A percentile compares a stretch with the other conserved stretches of the same genome.
Evolutionary conservation across 2,797 vertebrate species (phyloP).

Genomic region (Sphaeramia orbicularis): DNA sequence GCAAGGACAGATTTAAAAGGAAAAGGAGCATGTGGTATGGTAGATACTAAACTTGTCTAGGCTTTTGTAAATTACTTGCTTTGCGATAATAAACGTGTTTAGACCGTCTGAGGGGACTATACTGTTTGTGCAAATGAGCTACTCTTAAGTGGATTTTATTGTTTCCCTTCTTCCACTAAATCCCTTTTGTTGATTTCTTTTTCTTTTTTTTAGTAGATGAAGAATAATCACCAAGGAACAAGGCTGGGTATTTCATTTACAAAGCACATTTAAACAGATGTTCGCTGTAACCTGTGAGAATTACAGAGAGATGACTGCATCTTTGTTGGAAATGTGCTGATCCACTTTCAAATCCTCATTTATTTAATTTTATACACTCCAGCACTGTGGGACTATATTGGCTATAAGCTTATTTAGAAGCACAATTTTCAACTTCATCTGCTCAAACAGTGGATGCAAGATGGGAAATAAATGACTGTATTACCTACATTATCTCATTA

Average conservation of each 20-base stretch:
- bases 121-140: conserved; percentile 55
- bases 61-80: conserved; percentile 52
- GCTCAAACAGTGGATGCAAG: conserved; percentile 23
- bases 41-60: conserved; percentile 42
- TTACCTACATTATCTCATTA: conserved; percentile 43
- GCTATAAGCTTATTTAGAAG: conserved; percentile 51
- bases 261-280: conserved; percentile 59
- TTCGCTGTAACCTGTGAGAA: conserved; percentile 60
- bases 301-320: conserved; percentile 29
- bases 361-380: conserved; percentile 57
- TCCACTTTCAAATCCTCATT: conserved; percentile 61
- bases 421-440: conserved; percentile 44
- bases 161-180: conserved; percentile 57
- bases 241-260: conserved; percentile 50
- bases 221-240: conserved; percentile 58
- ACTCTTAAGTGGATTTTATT: conserved; percentile 69
- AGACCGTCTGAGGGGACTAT: conserved; percentile 50
- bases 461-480: conserved; percentile 31
- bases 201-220: conserved; percentile 48
- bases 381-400: conserved; percentile 34
- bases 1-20: conserved; percentile 6
- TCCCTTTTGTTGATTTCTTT: conserved; percentile 43
- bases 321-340: conserved; percentile 52
- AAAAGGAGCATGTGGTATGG: conserved; percentile 22
- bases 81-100: conserved; percentile 50